A percentile compares a stretch with the other conserved stretches of the same genome.
Evolutionary conservation across 2,888 invertebrate genomes (phyloP).

Genomic region (Hypomecis atomaria): DNA sequence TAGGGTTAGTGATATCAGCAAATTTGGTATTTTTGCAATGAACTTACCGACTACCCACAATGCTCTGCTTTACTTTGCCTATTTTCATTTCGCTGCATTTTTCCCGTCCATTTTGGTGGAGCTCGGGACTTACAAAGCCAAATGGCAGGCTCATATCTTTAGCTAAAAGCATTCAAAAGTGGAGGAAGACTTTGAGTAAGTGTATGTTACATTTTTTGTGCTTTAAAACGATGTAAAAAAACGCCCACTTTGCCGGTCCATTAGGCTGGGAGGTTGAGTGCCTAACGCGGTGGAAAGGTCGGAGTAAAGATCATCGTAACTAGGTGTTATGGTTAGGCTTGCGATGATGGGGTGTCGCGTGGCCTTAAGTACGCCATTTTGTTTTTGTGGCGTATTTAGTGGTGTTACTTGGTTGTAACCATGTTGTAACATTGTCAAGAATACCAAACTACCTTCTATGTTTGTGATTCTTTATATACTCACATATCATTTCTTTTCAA

Average conservation of each 20-base stretch:
- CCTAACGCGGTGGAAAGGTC: slow-evolving; percentile 33
- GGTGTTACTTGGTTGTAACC: too few species aligned
- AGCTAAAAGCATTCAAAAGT: slow-evolving; percentile 41
- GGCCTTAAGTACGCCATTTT: background rate
- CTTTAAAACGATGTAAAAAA: slow-evolving; percentile 42
- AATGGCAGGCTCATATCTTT: slow-evolving; percentile 36
- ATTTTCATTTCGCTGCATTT: too few species aligned
- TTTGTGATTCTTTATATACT: too few species aligned
- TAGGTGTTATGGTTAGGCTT: slow-evolving; percentile 20
- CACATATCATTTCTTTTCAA: too few species aligned
- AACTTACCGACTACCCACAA: too few species aligned
- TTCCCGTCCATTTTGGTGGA: too few species aligned
- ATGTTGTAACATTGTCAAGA: too few species aligned
- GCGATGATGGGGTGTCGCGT: slow-evolving; percentile 22
- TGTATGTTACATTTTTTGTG: slow-evolving; percentile 33
- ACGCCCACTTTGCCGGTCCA: slow-evolving; percentile 35
- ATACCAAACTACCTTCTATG: too few species aligned
- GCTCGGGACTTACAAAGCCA: slow-evolving; percentile 19
- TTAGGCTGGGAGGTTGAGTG: slow-evolving; percentile 37
- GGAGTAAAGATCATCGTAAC: slow-evolving; percentile 33
- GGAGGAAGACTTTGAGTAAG: slow-evolving; percentile 35
- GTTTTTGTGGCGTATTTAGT: slow-evolving; percentile 1
- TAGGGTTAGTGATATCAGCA: too few species aligned
- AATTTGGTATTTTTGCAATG: too few species aligned
- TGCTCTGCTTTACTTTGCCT: too few species aligned